Evolutionary conservation across 30 jellyfish, hydroid and myxozoan species (phyloP), one percentile per base, ranked within the genome.

Genomic region (Cassiopea andromeda): DNA sequence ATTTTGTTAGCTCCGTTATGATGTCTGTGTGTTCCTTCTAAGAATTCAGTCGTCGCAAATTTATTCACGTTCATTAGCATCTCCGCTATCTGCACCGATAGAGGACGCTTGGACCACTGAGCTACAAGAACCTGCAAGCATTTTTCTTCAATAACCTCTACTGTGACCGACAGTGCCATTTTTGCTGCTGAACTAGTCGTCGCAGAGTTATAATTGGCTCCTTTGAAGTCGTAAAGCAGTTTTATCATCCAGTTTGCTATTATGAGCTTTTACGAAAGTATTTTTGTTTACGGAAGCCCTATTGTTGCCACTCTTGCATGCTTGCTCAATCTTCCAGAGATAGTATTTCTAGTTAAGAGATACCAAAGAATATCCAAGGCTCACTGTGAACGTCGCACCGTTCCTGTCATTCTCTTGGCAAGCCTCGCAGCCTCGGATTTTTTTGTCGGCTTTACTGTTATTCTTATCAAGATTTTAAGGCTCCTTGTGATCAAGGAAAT

Each of bases 391-490:
- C 81, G 88, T 19, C 69, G 69, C 69, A 68, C 84, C 18, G 83
- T 84, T 4, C 82, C 97, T 2, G 50, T 69, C 4, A 60, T 91
- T 12, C 84, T 73, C 44, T 74, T 91, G 45, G 38, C 73, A 9
- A 91, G 85, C 78, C 84, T 91, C 6, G 94, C 97, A 5, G 49
- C 66, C 16, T 91, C 97, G 5, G 97, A 91, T 48, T 67, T 85
- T 45, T 69, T 77, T 1, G 97, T 91, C 9, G 97, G 97, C 49
- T 44, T 80, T 0, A 77, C 72, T 16, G 89, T 69, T 46, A 61
- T 91, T 7, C 75, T 75, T 1, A 61, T 89, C 73, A 89, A 89
- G 45, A 49, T 89, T 18, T 15, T 89, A 18, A 73, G 46, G 57
- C 84, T 13, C 46, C 67, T 80, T 48, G 6, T 68, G 77, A 49